Evolutionary conservation across 1,140 invertebrate genomes (phyloP).

Genomic region (Dendroctonus ponderosae): DNA sequence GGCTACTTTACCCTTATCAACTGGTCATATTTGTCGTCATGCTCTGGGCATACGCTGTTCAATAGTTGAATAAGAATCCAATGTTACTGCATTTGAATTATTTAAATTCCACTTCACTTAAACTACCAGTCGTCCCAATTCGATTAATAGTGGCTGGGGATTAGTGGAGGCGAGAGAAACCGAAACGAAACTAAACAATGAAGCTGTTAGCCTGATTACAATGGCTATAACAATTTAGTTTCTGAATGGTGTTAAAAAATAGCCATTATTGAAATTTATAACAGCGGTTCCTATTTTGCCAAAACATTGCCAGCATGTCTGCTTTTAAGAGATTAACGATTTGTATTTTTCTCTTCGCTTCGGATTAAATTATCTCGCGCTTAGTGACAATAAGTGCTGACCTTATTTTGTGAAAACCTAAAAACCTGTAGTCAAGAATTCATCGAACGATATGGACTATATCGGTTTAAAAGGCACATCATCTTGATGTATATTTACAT

Average conservation of each 20-base stretch:
- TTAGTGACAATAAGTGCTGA: too few relatives aligned
- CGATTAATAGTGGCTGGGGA: conserved; percentile 6
- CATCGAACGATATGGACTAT: too few relatives aligned
- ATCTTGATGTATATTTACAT: too few relatives aligned
- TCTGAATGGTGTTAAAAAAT: conserved; percentile 17
- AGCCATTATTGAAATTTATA: conserved; percentile 21
- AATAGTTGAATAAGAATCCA: too few relatives aligned
- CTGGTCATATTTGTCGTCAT: conserved; percentile 24
- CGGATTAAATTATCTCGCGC: too few relatives aligned
- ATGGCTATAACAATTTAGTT: conserved; percentile 25
- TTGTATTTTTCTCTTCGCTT: too few relatives aligned
- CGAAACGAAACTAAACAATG: conserved; percentile 24
- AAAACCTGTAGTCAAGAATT: too few relatives aligned
- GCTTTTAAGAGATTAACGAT: conserved; percentile 25
- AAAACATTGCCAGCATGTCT: conserved; percentile 7
- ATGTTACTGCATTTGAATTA: too few relatives aligned
- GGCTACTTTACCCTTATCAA: conserved; percentile 28
- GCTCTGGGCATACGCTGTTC: too few relatives aligned
- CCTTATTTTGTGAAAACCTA: too few relatives aligned
- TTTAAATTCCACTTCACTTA: not conserved
- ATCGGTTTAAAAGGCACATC: too few relatives aligned
- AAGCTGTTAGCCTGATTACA: conserved; percentile 25
- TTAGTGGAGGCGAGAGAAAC: conserved; percentile 11
- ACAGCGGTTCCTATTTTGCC: conserved; percentile 14
- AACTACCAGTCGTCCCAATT: not conserved